These are phyloP conservation scores for Lophius americanus DNA, from an alignment of 2,797 vertebrate species.

Conservation along the genomic window DNA sequence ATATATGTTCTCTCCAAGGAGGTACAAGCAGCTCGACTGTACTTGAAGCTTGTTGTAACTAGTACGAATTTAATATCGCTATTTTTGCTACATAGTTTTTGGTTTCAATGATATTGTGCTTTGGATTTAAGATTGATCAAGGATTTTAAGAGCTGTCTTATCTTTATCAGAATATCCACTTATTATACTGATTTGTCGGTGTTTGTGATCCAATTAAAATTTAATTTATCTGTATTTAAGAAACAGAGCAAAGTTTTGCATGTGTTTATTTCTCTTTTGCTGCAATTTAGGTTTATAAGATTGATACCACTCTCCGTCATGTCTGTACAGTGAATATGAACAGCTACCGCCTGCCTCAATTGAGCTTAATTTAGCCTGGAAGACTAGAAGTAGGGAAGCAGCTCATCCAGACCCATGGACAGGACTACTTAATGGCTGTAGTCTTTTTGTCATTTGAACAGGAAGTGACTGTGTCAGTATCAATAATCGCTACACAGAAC, in stretches of 20 bases:
- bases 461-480: no score
- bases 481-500: no score
- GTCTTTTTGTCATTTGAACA: no score
- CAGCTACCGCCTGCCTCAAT: neutral
- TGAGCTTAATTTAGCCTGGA: no score
- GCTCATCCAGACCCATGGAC: no score
- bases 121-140: conserved; percentile 33
- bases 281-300: neutral
- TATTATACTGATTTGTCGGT: conserved; percentile 30
- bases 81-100: conserved; percentile 75
- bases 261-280: neutral
- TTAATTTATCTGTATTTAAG: conserved; percentile 16
- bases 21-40: conserved; percentile 55
- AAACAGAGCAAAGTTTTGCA: conserved; percentile 11
- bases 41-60: conserved; percentile 63
- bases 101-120: conserved; percentile 65
- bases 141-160: conserved; percentile 43
- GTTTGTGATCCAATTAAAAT: conserved; percentile 15
- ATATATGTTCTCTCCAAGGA: conserved; percentile 47
- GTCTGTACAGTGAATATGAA: neutral
- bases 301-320: neutral
- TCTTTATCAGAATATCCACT: conserved; percentile 33
- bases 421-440: no score
- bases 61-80: conserved; percentile 52
- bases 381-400: no score